These are phyloP conservation scores for Sus cebifrons DNA, from an alignment of 2,797 vertebrate species.

Conservation along the genomic window DNA sequence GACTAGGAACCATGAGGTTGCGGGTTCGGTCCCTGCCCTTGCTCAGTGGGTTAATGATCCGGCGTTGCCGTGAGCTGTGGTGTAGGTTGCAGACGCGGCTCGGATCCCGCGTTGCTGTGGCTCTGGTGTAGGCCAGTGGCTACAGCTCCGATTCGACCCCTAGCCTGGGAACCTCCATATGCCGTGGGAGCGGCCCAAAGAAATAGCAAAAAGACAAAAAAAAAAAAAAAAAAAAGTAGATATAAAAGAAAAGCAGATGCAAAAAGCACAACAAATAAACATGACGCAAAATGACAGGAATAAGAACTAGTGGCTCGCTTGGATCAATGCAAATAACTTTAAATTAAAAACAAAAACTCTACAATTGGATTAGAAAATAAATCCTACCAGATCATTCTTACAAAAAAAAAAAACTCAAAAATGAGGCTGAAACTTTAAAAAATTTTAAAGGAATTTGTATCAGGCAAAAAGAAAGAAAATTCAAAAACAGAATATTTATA, in stretches of 20 bases:
- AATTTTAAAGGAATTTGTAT: neutral
- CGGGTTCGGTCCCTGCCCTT: too few relatives aligned
- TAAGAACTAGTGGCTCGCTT: neutral
- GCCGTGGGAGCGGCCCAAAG: too few relatives aligned
- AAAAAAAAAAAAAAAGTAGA: neutral
- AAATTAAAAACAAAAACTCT: conserved; percentile 35
- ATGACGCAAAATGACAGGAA: neutral
- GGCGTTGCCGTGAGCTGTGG: too few relatives aligned
- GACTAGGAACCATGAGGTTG: too few relatives aligned
- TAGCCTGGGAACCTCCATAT: too few relatives aligned
- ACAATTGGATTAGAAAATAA: conserved; percentile 52
- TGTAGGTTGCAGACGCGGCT: too few relatives aligned
- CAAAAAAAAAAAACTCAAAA: conserved; percentile 19
- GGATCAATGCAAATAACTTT: conserved; percentile 42
- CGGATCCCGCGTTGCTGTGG: too few relatives aligned
- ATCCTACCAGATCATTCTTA: conserved; percentile 23
- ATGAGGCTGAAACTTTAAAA: neutral
- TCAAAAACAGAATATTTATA: neutral
- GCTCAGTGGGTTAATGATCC: too few relatives aligned
- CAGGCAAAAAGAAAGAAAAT: conserved; percentile 17
- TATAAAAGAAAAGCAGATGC: neutral
- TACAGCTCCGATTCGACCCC: too few relatives aligned
- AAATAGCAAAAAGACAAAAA: too few relatives aligned
- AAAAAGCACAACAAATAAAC: conserved; percentile 2
- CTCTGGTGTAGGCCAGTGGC: too few relatives aligned